These are phyloP conservation scores for Carollia perspicillata DNA, from an alignment of 2,113 vertebrate genomes.

Conservation along the genomic window DNA sequence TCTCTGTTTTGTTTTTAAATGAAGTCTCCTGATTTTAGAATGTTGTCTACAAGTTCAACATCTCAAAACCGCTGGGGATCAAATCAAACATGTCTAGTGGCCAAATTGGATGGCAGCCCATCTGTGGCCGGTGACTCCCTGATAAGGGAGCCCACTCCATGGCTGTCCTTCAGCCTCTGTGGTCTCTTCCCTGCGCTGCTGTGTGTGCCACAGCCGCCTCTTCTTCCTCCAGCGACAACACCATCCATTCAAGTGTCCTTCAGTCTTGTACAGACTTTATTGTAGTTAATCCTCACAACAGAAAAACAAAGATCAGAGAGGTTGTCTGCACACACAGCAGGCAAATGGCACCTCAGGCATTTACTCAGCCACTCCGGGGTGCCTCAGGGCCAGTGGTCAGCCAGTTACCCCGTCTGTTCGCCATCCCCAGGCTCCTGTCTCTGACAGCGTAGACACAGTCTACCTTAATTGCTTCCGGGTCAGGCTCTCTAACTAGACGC, in stretches of 20 bases:
- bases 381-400: not conserved
- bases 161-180: no score
- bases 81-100: not conserved
- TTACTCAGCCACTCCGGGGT: not conserved
- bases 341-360: not conserved
- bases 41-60: not conserved
- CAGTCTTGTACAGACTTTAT: not conserved
- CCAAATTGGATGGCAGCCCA: not conserved
- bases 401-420: not conserved
- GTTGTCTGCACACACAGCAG: not conserved
- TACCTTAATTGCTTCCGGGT: not conserved
- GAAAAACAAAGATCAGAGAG: not conserved
- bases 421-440: not conserved
- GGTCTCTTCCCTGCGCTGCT: not conserved
- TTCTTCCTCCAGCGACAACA: not conserved
- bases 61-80: not conserved
- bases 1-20: not conserved
- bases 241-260: not conserved
- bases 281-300: not conserved
- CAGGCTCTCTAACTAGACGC: not conserved
- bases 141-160: no score
- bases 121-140: not conserved
- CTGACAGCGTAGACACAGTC: not conserved
- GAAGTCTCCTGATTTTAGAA: not conserved
- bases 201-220: fast-evolving